Percentiles rank a stretch among this genome's conserved stretches.
Conservation (phyloP, 2,797 vertebrate genomes). For the Tragelaphus eurycerus region DNA sequence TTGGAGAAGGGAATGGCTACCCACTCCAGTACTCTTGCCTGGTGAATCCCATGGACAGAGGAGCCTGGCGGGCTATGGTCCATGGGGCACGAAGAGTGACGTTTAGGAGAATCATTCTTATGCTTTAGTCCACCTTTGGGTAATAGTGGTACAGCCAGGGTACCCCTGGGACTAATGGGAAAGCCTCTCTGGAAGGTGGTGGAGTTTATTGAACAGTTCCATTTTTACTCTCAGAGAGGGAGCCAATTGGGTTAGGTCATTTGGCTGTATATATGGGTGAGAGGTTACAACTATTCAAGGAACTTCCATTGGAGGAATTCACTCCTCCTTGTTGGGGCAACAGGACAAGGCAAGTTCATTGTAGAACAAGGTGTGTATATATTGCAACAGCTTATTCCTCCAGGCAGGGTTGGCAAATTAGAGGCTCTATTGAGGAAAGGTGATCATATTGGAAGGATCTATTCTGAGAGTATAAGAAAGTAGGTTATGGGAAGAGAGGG, state of each 20-base stretch:
- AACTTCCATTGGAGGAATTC: neutral
- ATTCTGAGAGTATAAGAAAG: neutral
- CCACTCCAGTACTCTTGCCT: neutral
- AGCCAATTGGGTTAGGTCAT: neutral
- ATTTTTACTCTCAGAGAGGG: neutral
- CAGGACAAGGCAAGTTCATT: neutral
- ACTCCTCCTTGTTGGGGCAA: neutral
- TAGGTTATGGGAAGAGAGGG: neutral
- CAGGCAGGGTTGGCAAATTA: neutral
- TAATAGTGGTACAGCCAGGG: neutral
- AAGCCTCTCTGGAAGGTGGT: neutral
- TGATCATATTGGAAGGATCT: neutral
- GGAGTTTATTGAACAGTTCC: neutral
- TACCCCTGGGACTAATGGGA: neutral
- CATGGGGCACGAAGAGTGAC: rapidly evolving
- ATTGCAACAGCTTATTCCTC: neutral
- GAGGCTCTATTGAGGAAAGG: neutral
- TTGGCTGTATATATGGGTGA: neutral
- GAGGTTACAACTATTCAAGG: neutral
- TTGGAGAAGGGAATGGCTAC: neutral
- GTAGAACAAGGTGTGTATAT: neutral
- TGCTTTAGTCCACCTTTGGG: neutral
- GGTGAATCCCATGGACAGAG: neutral
- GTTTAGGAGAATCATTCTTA: neutral
- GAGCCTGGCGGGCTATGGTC: neutral